Base-by-base conservation (phyloP, 92 coral and sea anemone genomes). In the Scolanthus callimorphus region DNA sequence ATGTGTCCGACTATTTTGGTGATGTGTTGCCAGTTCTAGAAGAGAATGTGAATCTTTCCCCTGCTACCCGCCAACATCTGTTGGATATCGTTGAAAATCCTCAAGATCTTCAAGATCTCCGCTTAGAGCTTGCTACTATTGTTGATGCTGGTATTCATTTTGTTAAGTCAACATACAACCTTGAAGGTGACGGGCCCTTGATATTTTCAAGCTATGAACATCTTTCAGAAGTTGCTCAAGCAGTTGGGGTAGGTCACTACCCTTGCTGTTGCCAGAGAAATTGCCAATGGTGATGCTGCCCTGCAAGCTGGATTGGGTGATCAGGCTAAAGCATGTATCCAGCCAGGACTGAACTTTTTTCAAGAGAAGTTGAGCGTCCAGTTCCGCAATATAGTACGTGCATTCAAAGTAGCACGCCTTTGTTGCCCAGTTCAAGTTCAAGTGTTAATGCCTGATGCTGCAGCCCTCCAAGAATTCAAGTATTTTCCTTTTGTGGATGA, bases 111-210 rank as follows among this genome's bases (percentile, higher is more conserved):
- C 13, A 71, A 21, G 49, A 63, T 46, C 63, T 73, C 25, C 51
- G 63, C 27, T 39, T 55, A 62, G 79, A 73, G 22, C 81, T 74
- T 37, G 81, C 74, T 55, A 66, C 81, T 2, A 55, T 74, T 66
- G 65, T 65, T 74, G 74, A 65, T 65, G 81, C 61, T 39, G 67
- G 74, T 6, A 50, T 26, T 29, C 74, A 74, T 59, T 74, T 74
- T 74, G 74, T 65, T 74, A 20, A 48, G 54, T 53, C 81, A 62
- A 64, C 81, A 55, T 65, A 47, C 37, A 61, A 50, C 37, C 77
- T 70, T 70, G 72, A 63, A 39, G 74, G 74, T 15, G 64, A 67
- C 53, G 74, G 74, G 23, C 64, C 63, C 25, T 39, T 56, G 20
- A 64, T 51, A 39, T 67, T 67, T 55, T 39, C 28, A 54, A 54